phyloP scores from a whole-genome alignment of 2,888 invertebrate genomes.

The Sesia bembeciformis region DNA sequence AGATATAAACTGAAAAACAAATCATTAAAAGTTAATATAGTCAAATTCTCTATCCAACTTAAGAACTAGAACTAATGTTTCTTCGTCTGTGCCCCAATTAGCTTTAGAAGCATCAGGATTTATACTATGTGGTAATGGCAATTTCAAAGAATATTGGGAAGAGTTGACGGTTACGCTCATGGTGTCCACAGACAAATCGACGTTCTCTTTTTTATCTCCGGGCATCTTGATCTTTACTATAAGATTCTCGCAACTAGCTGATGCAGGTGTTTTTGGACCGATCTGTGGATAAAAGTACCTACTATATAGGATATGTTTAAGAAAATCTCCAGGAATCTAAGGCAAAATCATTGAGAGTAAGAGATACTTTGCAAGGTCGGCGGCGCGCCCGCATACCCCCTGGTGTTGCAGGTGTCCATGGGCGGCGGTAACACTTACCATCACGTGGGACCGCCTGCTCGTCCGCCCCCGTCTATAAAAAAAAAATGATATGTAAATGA shows the following conservation, averaged over 20 bases:
- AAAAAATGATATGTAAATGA: too few relatives aligned
- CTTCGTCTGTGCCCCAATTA: constrained; percentile 80
- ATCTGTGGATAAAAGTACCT: constrained; percentile 68
- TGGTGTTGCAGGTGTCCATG: too few relatives aligned
- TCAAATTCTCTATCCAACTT: constrained; percentile 87
- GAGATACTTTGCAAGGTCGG: too few relatives aligned
- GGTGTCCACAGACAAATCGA: constrained; percentile 80
- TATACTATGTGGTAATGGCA: constrained; percentile 87
- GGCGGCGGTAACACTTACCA: too few relatives aligned
- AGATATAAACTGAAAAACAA: too few relatives aligned
- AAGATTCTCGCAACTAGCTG: constrained; percentile 91
- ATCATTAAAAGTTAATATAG: constrained; percentile 84
- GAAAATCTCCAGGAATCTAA: too few relatives aligned
- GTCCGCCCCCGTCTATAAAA: too few relatives aligned
- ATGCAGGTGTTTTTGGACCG: constrained; percentile 84
- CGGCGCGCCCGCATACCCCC: too few relatives aligned
- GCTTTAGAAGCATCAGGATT: constrained; percentile 88
- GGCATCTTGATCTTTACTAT: constrained; percentile 85
- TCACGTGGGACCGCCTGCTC: too few relatives aligned
- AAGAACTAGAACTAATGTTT: constrained; percentile 81
- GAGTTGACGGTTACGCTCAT: constrained; percentile 77
- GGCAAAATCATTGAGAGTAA: too few relatives aligned
- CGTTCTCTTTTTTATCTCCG: constrained; percentile 82
- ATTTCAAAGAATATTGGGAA: constrained; percentile 78
- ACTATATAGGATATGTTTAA: background rate